Base-by-base conservation (phyloP, 2,113 vertebrate genomes). In the Chaetorhynchus papuensis region DNA sequence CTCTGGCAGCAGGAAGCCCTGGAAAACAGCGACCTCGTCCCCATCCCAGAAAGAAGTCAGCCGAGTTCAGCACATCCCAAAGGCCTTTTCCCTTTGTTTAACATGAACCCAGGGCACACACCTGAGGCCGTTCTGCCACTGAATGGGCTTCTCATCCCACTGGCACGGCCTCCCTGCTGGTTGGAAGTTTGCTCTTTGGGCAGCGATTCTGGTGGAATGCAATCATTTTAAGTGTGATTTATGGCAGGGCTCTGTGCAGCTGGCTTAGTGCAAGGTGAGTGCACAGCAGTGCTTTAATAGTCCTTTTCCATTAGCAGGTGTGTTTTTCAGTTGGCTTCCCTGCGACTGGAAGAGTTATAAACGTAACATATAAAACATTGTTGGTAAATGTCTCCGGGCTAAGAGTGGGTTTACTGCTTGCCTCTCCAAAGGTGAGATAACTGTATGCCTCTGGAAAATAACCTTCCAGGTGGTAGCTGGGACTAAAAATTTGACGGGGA, bases 261-360 rank as follows among this genome's bases (percentile, higher is more conserved):
- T 87, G 91, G 86, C 95, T 96, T 68, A 94, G 93, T 82, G 88
- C 86, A 59, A 91, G 80, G 90, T 87, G 94, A 92, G 78, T 28
- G n/a, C 90, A 39, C 92, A 91, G 87, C 70, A 77, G 74, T 93
- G 65, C 89, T 95, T 94, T 94, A 93, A 97, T 70, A 89, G 69
- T 69, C 83, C 87, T 76, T 93, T 90, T 75, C 86, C 92, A 86
- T 84, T 82, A 85, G 63, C 82, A 87, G 88, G 71, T 87, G 61
- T 88, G 72, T 45, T 90, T 77, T 94, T 76, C 76, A 56, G 84
- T 53, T 86, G 82, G 70, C 35, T 97, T 96, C 88, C 77, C 89
- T 53, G 65, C 2, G 33, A 95, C 30, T 59, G 93, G 27, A 63
- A 72, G 79, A 92, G 81, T 71, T 87, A 94, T 87, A 94, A 96